Evolutionary conservation across 2,797 vertebrate genomes (phyloP).

Genomic region (Chelidonichthys spinosus): DNA sequence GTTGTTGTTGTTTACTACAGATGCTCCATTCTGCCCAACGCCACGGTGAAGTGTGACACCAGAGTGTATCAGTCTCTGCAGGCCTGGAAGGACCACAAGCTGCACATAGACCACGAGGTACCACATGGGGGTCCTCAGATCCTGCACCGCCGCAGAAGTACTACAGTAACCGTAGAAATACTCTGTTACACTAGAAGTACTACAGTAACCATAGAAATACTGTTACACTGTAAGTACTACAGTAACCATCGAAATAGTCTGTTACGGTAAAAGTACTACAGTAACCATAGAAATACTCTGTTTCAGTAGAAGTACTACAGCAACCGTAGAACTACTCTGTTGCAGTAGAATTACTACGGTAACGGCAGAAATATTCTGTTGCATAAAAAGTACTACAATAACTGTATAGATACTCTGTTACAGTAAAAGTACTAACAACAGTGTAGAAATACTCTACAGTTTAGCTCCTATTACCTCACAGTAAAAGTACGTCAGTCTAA

Average conservation of each 20-base stretch:
- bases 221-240: background rate
- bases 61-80: slow-evolving; percentile 93
- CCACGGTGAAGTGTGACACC: slow-evolving; percentile 91
- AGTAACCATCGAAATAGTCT: background rate
- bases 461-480: no score
- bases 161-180: background rate
- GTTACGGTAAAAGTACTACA: background rate
- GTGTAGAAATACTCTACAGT: no score
- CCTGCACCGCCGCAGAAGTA: background rate
- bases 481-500: no score
- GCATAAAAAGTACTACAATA: no score
- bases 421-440: background rate
- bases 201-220: background rate
- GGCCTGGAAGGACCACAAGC: slow-evolving; percentile 98
- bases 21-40: slow-evolving; percentile 92
- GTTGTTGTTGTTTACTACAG: slow-evolving; percentile 69
- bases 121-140: slow-evolving; percentile 10
- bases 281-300: no score
- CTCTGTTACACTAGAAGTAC: background rate
- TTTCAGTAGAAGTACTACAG: no score
- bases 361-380: rapidly evolving
- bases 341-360: no score
- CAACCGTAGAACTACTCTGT: no score
- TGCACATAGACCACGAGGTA: slow-evolving; percentile 97
- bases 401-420: background rate